Evolutionary conservation across 1,140 invertebrate species (phyloP), one percentile per base, ranked within the genome.

Genomic region (Thalassaphorura encarpata): DNA sequence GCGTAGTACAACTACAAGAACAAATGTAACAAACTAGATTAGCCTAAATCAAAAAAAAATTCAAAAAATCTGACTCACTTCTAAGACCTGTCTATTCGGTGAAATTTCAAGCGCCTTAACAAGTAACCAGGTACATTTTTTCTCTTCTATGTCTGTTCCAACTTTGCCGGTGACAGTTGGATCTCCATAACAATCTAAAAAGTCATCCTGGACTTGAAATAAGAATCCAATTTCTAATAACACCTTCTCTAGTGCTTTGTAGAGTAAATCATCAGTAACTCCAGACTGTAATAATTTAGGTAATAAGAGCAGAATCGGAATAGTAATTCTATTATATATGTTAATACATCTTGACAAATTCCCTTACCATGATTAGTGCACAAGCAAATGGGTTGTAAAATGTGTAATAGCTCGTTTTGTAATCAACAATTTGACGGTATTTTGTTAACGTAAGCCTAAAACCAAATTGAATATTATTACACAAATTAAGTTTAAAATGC

Each of bases 161-260:
- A 82, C 73, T 75, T 97, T 98, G 2, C 92, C 93, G 6, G 83
- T 94, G 0, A 86, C 75, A 21, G 79, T 73, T 15, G 84, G 77
- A 71, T 94, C 81, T 2, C 92, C 93, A 70, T 85, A 98, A 69
- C 87, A 93, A 71, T 97, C 93, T 16, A 97, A 74, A 70, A 85
- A 97, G 69, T 98, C 95, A 73, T 99, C 89, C 80, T 94, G 78
- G 36, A 80, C 75, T 72, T 82, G 81, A 62, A 80, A 82, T 52
- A 78, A 76, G 56, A 76, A 72, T 45, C 81, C 81, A 70, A 83
- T 80, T 62, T 78, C 68, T 29, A 81, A 65, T 0, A 79, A 64
- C 58, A 82, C 77, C 16, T 66, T 67, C 64, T 75, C 75, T 2
- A 75, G 75, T 64, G 33, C n/a, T 26, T 40, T 4, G 6, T 24